These are phyloP conservation scores for Brachymystax lenok DNA, from an alignment of 2,797 vertebrate genomes.

Conservation along the genomic window DNA sequence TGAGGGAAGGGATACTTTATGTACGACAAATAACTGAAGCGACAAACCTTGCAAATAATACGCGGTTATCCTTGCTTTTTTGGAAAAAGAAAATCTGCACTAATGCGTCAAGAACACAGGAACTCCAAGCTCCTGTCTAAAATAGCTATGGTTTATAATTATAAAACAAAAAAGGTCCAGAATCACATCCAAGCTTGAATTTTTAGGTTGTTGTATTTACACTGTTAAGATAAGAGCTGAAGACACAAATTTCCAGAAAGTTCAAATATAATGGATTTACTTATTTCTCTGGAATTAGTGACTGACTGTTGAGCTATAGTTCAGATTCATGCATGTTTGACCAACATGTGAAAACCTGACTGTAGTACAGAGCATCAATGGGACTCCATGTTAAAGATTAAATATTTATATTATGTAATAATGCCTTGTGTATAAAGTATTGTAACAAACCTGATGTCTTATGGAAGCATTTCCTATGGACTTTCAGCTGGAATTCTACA, in stretches of 20 bases:
- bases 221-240: conserved; percentile 37
- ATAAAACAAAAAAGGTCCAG: neutral
- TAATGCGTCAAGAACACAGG: neutral
- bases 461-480: conserved; percentile 63
- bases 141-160: neutral
- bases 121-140: neutral
- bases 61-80: neutral
- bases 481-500: conserved; percentile 55
- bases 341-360: neutral
- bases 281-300: neutral
- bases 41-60: neutral
- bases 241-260: conserved; percentile 33
- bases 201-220: conserved; percentile 49
- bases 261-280: neutral
- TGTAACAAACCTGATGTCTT: conserved; percentile 68
- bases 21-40: neutral
- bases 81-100: neutral
- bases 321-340: neutral
- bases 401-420: neutral
- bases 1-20: neutral
- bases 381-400: no score
- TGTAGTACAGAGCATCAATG: no score
- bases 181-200: conserved; percentile 30
- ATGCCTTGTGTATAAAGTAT: conserved; percentile 49
- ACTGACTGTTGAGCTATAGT: neutral